These are phyloP conservation scores for Hymenochirus boettgeri DNA, from an alignment of 2,113 vertebrate genomes.

Conservation along the genomic window DNA sequence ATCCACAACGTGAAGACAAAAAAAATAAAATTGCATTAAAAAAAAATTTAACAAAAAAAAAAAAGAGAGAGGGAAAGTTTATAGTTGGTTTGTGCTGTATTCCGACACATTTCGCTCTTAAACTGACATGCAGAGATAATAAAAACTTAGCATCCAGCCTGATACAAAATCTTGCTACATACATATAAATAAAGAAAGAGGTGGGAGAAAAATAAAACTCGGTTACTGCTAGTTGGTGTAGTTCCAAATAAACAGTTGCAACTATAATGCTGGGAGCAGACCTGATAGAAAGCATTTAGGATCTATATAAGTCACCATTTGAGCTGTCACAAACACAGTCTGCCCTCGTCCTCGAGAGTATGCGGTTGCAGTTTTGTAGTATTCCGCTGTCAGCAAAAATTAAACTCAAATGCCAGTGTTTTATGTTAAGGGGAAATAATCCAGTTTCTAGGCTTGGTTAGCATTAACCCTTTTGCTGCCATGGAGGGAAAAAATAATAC, in stretches of 20 bases:
- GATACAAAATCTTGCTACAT: constrained; percentile 58
- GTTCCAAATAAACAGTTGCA: constrained; percentile 61
- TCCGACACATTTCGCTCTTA: constrained; percentile 88
- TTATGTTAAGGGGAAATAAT: no score
- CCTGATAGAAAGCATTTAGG: constrained; percentile 36
- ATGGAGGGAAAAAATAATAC: no score
- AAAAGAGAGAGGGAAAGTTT: no score
- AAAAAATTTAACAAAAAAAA: constrained; percentile 45
- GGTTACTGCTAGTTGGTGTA: constrained; percentile 58
- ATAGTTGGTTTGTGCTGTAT: constrained; percentile 90
- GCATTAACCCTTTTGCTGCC: no score
- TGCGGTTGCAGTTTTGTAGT: constrained; percentile 10
- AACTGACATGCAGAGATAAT: constrained; percentile 94
- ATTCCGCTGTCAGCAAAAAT: constrained; percentile 29
- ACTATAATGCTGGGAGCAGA: constrained; percentile 35
- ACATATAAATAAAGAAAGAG: constrained; percentile 41
- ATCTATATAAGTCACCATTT: constrained; percentile 41
- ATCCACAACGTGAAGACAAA: no score
- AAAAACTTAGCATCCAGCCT: constrained; percentile 68
- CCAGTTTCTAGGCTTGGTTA: no score
- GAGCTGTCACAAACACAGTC: constrained; percentile 29
- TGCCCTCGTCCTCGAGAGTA: constrained; percentile 20
- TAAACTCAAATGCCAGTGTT: constrained; percentile 8
- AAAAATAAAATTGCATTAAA: constrained; percentile 87
- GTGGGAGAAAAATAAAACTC: no score